Evolutionary conservation across 1,140 invertebrate genomes (phyloP).

Genomic region (Drosophila auraria): DNA sequence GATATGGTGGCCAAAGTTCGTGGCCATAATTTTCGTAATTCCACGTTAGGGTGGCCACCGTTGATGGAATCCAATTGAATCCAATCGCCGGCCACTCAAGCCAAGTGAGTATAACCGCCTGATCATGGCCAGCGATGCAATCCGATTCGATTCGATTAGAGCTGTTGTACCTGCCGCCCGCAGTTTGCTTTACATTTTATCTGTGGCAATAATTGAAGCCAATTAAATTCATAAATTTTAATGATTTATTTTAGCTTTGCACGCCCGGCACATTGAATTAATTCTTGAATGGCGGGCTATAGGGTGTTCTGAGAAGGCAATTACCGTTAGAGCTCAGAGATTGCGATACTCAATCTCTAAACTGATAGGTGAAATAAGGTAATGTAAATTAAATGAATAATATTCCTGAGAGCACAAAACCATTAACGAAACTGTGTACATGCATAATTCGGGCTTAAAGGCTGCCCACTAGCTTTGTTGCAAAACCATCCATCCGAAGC

Average conservation of each 20-base stretch:
- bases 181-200: constrained; percentile 67
- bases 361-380: background rate
- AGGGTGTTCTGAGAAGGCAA: constrained; percentile 48
- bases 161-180: constrained; percentile 20
- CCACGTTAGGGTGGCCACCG: constrained; percentile 68
- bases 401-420: no score
- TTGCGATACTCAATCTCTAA: background rate
- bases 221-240: constrained; percentile 84
- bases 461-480: no score
- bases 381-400: no score
- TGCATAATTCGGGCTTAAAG: background rate
- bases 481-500: no score
- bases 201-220: constrained; percentile 74
- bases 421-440: no score
- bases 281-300: constrained; percentile 46
- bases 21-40: constrained; percentile 74
- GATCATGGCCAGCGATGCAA: constrained; percentile 47
- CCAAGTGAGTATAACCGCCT: constrained; percentile 36
- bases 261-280: constrained; percentile 64
- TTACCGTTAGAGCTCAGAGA: background rate
- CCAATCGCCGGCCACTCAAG: constrained; percentile 53
- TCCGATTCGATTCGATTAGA: constrained; percentile 48
- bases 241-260: constrained; percentile 77
- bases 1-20: constrained; percentile 50
- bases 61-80: constrained; percentile 71